These are phyloP conservation scores for Drosophila subpulchrella DNA, from an alignment of 1,140 invertebrate genomes.

Conservation along the genomic window DNA sequence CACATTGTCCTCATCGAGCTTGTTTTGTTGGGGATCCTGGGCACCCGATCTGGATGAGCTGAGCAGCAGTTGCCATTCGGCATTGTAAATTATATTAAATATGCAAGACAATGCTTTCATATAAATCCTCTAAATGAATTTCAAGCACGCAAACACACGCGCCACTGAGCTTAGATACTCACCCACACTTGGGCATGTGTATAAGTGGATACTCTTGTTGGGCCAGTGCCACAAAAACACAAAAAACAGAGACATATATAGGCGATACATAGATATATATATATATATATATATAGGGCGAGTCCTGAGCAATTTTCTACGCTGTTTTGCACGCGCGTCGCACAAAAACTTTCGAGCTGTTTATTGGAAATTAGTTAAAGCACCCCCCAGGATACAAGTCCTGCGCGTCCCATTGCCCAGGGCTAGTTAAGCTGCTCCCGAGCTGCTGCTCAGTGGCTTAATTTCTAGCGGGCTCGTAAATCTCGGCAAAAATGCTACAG, in stretches of 20 bases:
- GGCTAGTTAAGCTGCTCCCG: conserved; percentile 41
- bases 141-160: conserved; percentile 80
- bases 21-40: conserved; percentile 34
- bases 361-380: conserved; percentile 79
- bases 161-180: conserved; percentile 51
- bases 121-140: conserved; percentile 81
- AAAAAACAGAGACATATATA: conserved; percentile 1
- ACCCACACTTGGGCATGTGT: conserved; percentile 22
- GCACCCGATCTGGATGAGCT: conserved; percentile 10
- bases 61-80: conserved; percentile 41
- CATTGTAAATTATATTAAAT: conserved; percentile 79
- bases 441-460: conserved; percentile 56
- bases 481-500: conserved; percentile 51
- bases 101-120: conserved; percentile 78
- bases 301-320: conserved; percentile 51
- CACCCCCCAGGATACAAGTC: conserved; percentile 27
- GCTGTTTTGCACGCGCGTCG: conserved; percentile 54
- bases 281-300: conserved; percentile 21
- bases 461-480: conserved; percentile 69
- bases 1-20: conserved; percentile 18
- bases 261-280: not conserved
- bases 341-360: conserved; percentile 62
- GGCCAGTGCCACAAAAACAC: not conserved
- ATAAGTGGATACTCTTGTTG: conserved; percentile 26
- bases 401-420: conserved; percentile 19